Evolutionary conservation across 2,888 invertebrate genomes (phyloP), one percentile per base, ranked within the genome.

Genomic region (Drosophila cognata): DNA sequence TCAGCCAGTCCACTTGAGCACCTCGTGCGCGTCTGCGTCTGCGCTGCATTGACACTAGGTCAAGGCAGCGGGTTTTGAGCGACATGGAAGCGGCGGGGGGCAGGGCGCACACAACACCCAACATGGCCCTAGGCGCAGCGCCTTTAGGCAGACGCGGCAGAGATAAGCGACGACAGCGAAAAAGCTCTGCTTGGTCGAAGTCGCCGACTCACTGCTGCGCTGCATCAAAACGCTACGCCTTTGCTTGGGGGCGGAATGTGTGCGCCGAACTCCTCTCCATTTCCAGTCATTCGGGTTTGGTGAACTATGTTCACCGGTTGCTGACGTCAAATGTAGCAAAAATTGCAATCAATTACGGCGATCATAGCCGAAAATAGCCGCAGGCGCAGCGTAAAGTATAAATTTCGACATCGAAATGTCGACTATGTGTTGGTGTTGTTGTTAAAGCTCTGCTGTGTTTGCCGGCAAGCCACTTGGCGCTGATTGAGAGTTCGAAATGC

Each of bases 31-130:
- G 72, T 71, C 56, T 66, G 18, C 57, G 43, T 25, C 59, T 53
- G 38, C 58, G 36, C 73, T 62, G 66, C 55, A 33, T 52, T 21
- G 70, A 70, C 81, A 87, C 89, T 67, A 75, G 58, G 62, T 46
- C 72, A 83, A 89, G 83, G 56, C 83, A 69, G 69, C 88, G 88
- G 88, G 51, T 70, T 76, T 62, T 70, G 87, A 74, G 75, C 52
- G 29, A 50, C 46, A 35, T n/a, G 11, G 4, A n/a, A 50, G 28
- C 35, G 53, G 56, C n/a, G 50, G 56, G 29, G 43, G 10, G 41
- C 52, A 53, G 16, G 25, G 60, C 64, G 53, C 69, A 74, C 68
- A 52, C 58, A 76, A 71, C 85, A 87, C 77, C 67, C 73, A 62
- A 21, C 65, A 50, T 63, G 18, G 59, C 66, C 46, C 2, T 7